Base-by-base conservation (phyloP, 2,113 vertebrate genomes). In the Notarius lentiginosus region DNA sequence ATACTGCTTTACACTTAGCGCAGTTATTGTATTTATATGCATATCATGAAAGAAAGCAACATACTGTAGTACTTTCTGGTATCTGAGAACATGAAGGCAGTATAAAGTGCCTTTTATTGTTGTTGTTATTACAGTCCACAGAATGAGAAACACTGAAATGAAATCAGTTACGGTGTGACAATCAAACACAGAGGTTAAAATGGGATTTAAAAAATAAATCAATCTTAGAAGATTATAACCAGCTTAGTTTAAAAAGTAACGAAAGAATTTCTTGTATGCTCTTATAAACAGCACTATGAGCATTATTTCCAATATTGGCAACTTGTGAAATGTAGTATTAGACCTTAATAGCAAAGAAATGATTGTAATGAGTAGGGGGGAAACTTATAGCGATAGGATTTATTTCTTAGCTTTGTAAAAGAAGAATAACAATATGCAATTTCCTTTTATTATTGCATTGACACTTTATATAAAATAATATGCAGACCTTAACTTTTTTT, bases 391-490 rank as follows among this genome's bases (percentile, higher is more conserved):
- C 53, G 24, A 86, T 73, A 17, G 70, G 18, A 65, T 61, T 65
- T 65, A 20, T 73, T 87, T 84, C 27, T 60, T 83, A 86, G 79
- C 61, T 73, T 79, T 87, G 63, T 75, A 72, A 30, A 88, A 77
- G 87, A 73, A 87, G 80, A 49, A 91, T 49, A 18, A 83, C 86
- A 90, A 88, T 95, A 94, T 95, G 94, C 94, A 95, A 94, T 92
- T 93, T 91, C 68, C 81, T 92, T 92, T 88, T 88, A 87, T 91
- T 89, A 92, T 93, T 94, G 92, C 93, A 93, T 92, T 73, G 94
- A 94, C 95, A 95, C 94, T 95, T 95, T 95, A 95, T 92, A 84
- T 73, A 86, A 75, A 79, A 91, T 82, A 75, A 89, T 90, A 90
- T 90, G 88, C 90, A 90, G 86, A 90, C 60, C 0, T 27, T 86